A percentile compares a stretch with the other conserved stretches of the same genome.
These are phyloP conservation scores for Thalassaphorura encarpata DNA, from an alignment of 1,140 invertebrate species.

Conservation along the genomic window DNA sequence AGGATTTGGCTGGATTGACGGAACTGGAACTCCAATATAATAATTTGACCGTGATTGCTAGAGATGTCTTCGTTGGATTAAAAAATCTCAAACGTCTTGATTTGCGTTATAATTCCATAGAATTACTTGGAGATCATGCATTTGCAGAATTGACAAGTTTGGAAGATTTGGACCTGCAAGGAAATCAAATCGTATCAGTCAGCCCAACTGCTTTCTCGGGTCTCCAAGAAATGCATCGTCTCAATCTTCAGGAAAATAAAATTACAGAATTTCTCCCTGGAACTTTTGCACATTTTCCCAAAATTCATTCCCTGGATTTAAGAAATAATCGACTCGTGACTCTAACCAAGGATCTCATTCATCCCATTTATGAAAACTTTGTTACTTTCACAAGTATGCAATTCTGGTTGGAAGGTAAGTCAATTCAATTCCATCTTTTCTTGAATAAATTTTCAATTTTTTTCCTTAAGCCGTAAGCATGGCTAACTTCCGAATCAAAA, in stretches of 20 bases:
- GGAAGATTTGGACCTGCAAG: constrained; percentile 56
- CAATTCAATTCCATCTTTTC: no score
- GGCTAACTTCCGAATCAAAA: no score
- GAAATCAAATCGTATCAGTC: constrained; percentile 57
- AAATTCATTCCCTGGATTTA: constrained; percentile 57
- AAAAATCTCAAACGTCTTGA: constrained; percentile 53
- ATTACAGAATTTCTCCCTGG: constrained; percentile 51
- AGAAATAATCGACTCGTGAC: constrained; percentile 58
- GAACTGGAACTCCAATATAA: constrained; percentile 60
- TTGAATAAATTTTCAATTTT: no score
- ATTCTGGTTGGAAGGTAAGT: constrained; percentile 63
- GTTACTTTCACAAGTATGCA: constrained; percentile 56
- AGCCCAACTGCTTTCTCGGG: constrained; percentile 59
- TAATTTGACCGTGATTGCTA: constrained; percentile 54
- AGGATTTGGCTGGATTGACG: constrained; percentile 49
- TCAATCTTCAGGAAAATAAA: constrained; percentile 61
- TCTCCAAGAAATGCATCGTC: constrained; percentile 51
- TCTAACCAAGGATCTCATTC: constrained; percentile 58
- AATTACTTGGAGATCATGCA: constrained; percentile 57
- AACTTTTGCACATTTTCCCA: constrained; percentile 52
- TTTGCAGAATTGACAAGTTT: constrained; percentile 62
- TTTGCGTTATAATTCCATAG: constrained; percentile 55
- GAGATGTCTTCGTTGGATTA: constrained; percentile 56
- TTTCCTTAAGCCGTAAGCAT: no score
- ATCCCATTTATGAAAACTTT: constrained; percentile 60